Percentiles rank a stretch among this genome's conserved stretches.
phyloP scores from a whole-genome alignment of 1,140 invertebrate genomes.

The Gryllus bimaculatus region DNA sequence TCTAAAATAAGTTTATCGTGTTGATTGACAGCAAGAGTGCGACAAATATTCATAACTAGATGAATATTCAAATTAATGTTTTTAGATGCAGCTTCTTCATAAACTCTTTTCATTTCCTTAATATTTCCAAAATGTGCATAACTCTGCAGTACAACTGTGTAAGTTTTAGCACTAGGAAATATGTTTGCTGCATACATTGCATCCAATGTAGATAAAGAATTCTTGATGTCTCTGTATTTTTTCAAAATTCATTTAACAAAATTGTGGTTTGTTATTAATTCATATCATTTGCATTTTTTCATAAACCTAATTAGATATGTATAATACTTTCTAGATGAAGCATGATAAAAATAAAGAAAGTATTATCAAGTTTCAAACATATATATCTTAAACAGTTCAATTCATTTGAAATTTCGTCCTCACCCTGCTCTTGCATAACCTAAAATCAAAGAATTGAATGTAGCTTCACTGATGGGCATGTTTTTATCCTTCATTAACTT shows the following conservation, averaged over 20 bases:
- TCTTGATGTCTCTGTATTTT: neutral
- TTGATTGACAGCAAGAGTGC: neutral
- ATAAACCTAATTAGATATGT: no score
- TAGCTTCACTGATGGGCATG: constrained; percentile 42
- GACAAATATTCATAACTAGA: neutral
- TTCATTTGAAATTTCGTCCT: constrained; percentile 16
- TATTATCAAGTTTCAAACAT: neutral
- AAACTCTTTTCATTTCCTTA: neutral
- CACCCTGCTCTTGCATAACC: constrained; percentile 44
- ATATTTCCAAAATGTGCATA: neutral
- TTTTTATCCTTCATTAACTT: constrained; percentile 46
- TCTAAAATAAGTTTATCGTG: neutral
- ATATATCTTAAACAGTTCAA: neutral
- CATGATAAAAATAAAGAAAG: no score
- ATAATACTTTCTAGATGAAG: no score
- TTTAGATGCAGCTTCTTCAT: neutral
- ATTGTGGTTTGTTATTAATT: no score
- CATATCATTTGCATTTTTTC: no score
- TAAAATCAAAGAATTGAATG: constrained; percentile 48
- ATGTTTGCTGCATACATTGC: neutral
- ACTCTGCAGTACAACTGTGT: neutral
- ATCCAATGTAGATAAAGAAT: neutral
- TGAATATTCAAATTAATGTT: neutral
- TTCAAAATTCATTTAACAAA: no score
- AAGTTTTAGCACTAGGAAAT: neutral